Percentiles rank a stretch among this genome's conserved stretches.
Evolutionary conservation across 2,888 invertebrate genomes (phyloP).

Genomic region (Rhingia rostrata): DNA sequence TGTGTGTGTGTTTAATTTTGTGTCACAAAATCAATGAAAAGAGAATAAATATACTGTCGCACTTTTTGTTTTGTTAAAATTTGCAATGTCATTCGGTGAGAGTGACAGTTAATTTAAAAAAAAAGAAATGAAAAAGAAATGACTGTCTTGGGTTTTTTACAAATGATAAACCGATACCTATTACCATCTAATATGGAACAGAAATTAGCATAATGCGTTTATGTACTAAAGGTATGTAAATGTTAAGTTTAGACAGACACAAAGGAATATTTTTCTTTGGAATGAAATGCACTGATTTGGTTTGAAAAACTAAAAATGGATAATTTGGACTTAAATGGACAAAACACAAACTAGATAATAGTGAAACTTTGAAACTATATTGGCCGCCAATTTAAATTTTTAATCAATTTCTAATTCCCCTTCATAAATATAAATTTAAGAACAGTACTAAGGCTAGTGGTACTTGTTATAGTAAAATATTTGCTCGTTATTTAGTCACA

Average conservation of each 20-base stretch:
- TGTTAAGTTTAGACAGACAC: constrained; percentile 14
- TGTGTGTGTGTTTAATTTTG: constrained; percentile 47
- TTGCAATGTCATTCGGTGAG: constrained; percentile 40
- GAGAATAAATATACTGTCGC: constrained; percentile 11
- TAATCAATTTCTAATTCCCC: neutral
- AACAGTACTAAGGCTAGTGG: too few species aligned
- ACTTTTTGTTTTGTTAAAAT: constrained; percentile 28
- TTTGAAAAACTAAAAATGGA: neutral
- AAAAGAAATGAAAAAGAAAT: constrained; percentile 17
- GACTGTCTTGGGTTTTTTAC: constrained; percentile 24
- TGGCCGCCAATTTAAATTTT: neutral
- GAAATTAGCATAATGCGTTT: constrained; percentile 5
- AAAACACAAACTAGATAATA: constrained; percentile 25
- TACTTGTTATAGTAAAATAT: too few species aligned
- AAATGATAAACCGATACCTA: constrained; percentile 53
- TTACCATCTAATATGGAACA: constrained; percentile 1
- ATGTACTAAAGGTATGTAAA: constrained; percentile 3
- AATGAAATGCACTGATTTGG: constrained; percentile 10
- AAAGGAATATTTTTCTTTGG: constrained; percentile 10
- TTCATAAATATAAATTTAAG: neutral
- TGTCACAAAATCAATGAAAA: constrained; percentile 59
- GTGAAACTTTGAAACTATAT: neutral
- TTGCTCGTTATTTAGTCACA: too few species aligned
- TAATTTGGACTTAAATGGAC: constrained; percentile 4
- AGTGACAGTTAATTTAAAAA: constrained; percentile 22